A percentile compares a stretch with the other conserved stretches of the same genome.
phyloP scores from a whole-genome alignment of 2,113 vertebrate species.

The Alexandromys fortis region DNA sequence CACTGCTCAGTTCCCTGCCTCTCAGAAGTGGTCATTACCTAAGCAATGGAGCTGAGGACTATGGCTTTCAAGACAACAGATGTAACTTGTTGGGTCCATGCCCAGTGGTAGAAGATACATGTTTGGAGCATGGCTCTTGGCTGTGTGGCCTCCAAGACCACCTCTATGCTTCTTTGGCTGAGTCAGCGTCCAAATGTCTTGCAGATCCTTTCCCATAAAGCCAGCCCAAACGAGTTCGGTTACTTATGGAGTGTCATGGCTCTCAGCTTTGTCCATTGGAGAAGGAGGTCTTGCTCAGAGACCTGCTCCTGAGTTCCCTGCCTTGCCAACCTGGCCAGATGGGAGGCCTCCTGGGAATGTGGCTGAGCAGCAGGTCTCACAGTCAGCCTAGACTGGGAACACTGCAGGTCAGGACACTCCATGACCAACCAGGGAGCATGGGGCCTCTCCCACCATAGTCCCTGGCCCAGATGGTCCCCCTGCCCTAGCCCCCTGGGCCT shows the following conservation, averaged over 20 bases:
- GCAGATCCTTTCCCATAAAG: neutral
- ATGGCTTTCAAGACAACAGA: neutral
- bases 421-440: neutral
- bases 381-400: neutral
- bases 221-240: neutral
- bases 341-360: neutral
- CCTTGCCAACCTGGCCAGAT: neutral
- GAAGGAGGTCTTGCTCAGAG: neutral
- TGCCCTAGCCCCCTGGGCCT: rapidly evolving
- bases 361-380: neutral
- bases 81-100: neutral
- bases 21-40: too few species aligned
- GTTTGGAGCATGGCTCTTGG: neutral
- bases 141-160: neutral
- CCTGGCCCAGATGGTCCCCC: rapidly evolving
- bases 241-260: rapidly evolving
- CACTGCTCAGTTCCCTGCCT: neutral
- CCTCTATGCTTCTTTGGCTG: neutral
- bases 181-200: neutral
- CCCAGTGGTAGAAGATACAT: neutral
- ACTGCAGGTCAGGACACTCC: rapidly evolving
- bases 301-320: neutral
- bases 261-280: rapidly evolving
- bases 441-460: neutral
- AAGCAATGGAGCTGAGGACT: neutral